A percentile compares a stretch with the other conserved stretches of the same genome.
These are phyloP conservation scores for Metallyticus violacea DNA, from an alignment of 2,888 invertebrate species.

Conservation along the genomic window DNA sequence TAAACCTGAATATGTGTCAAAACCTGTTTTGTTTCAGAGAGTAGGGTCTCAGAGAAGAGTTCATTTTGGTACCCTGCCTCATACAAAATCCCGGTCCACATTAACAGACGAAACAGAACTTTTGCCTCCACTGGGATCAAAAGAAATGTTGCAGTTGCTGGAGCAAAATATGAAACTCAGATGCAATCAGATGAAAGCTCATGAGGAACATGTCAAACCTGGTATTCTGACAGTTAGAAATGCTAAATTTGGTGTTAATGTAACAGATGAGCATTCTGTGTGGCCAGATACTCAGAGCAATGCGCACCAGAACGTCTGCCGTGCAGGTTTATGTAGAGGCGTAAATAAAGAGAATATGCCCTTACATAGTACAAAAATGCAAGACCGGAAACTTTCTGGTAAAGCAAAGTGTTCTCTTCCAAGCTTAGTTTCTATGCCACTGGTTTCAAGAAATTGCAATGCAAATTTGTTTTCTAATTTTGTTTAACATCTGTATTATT, in stretches of 20 bases:
- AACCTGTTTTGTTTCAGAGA: conserved; percentile 42
- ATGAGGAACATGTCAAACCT: background rate
- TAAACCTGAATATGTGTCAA: conserved; percentile 41
- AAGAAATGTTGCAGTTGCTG: background rate
- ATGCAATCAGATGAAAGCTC: background rate
- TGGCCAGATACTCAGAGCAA: background rate
- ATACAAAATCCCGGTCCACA: background rate
- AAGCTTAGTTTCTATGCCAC: background rate
- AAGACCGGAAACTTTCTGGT: background rate
- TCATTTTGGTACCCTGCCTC: conserved; percentile 26
- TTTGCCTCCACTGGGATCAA: background rate
- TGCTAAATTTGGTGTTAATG: background rate
- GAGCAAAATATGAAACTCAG: background rate
- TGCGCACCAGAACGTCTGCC: background rate
- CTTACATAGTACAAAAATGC: background rate
- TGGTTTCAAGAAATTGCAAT: background rate
- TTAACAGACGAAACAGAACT: background rate
- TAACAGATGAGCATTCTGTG: background rate
- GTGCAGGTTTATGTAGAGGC: background rate
- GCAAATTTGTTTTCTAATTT: background rate
- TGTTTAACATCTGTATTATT: background rate
- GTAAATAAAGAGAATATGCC: background rate
- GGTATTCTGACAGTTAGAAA: background rate
- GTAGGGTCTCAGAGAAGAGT: conserved; percentile 42
- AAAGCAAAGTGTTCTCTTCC: background rate